A percentile compares a stretch with the other conserved stretches of the same genome.
Evolutionary conservation across 2,797 vertebrate genomes (phyloP).

Genomic region (Parotocinclus haroldoi): DNA sequence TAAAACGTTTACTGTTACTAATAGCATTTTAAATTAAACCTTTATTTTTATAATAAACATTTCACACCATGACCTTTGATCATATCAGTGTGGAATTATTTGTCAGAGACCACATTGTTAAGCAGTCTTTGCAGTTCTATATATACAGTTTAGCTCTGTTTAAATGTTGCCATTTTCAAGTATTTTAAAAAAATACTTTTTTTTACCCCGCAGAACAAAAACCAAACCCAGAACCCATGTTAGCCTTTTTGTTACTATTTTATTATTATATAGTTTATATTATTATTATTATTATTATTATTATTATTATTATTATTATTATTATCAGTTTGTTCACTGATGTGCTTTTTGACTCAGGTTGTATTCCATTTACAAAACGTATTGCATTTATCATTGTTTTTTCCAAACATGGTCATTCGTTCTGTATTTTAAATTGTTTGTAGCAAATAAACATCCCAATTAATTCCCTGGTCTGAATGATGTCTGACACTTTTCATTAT

Average conservation of each 20-base stretch:
- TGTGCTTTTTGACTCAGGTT: conserved; percentile 16
- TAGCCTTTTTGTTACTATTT: too few relatives aligned
- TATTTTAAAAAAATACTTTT: neutral
- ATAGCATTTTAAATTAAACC: neutral
- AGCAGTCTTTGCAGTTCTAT: neutral
- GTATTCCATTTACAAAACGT: conserved; percentile 7
- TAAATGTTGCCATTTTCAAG: neutral
- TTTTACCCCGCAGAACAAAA: too few relatives aligned
- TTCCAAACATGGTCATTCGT: neutral
- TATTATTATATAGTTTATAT: too few relatives aligned
- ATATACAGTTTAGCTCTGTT: neutral
- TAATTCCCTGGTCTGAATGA: neutral
- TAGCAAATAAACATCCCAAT: neutral
- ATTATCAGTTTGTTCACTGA: conserved; percentile 12
- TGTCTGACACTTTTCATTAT: neutral
- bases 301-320: conserved; percentile 1
- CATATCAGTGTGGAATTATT: neutral
- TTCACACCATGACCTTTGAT: conserved; percentile 3
- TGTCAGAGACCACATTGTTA: neutral
- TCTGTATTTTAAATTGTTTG: neutral
- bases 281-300: too few relatives aligned
- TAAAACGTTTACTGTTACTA: conserved; percentile 1
- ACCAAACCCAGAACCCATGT: too few relatives aligned
- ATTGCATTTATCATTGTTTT: neutral
- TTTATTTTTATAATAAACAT: conserved; percentile 12